A percentile compares a stretch with the other conserved stretches of the same genome.
Conservation (phyloP, 2,888 invertebrate species). For the Alsophila aescularia region DNA sequence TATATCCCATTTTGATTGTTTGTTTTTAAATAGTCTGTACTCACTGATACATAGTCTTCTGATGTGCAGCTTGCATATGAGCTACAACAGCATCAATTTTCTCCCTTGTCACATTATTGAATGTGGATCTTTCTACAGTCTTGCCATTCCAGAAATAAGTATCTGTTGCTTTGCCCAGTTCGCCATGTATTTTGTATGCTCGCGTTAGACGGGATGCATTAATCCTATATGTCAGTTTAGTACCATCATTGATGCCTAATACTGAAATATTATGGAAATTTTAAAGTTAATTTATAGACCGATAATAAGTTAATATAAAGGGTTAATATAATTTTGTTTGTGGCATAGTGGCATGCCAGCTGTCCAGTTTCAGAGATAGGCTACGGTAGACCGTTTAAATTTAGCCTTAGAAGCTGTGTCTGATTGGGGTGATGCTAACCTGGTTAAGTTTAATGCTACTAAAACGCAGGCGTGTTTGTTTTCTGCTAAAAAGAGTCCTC, state of each 20-base stretch:
- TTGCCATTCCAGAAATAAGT: slow-evolving; percentile 89
- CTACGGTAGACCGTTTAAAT: too few species aligned
- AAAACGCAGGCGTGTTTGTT: too few species aligned
- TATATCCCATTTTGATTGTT: not conserved
- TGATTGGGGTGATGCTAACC: too few species aligned
- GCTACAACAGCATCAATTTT: slow-evolving; percentile 90
- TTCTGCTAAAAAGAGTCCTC: too few species aligned
- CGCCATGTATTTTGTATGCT: slow-evolving; percentile 89
- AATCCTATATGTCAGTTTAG: slow-evolving; percentile 81
- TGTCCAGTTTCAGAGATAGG: too few species aligned
- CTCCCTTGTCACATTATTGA: slow-evolving; percentile 87
- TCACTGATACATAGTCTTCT: slow-evolving; percentile 93
- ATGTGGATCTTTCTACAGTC: slow-evolving; percentile 88
- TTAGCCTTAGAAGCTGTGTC: too few species aligned
- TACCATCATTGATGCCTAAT: slow-evolving; percentile 89
- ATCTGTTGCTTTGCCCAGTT: slow-evolving; percentile 90
- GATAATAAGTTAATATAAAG: too few species aligned
- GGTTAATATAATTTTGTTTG: too few species aligned
- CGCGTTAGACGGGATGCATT: slow-evolving; percentile 86
- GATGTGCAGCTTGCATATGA: slow-evolving; percentile 93
- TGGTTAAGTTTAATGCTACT: too few species aligned
- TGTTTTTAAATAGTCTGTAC: slow-evolving; percentile 48
- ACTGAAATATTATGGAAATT: slow-evolving; percentile 77
- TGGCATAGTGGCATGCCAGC: too few species aligned
- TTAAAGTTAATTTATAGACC: too few species aligned